Conservation (phyloP, 2,888 invertebrate genomes). For the Leptinotarsa peninsularis region DNA sequence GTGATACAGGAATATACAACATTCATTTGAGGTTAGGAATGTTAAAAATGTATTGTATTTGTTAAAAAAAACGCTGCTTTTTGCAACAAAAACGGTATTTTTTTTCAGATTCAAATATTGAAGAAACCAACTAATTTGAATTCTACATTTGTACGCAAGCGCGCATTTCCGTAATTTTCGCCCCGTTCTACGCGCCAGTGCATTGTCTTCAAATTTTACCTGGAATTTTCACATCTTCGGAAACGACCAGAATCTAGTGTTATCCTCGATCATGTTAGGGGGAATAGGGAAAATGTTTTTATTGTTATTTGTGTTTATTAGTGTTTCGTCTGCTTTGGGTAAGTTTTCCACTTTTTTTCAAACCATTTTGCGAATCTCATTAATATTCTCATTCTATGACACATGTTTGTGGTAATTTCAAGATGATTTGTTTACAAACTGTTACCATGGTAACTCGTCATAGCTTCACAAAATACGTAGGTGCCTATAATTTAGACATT, state of each 20-base stretch:
- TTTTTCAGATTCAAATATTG: constrained; percentile 3
- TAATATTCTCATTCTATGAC: too few relatives aligned
- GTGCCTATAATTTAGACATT: too few relatives aligned
- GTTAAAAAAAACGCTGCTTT: not conserved
- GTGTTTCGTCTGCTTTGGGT: constrained; percentile 40
- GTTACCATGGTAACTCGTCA: constrained; percentile 7
- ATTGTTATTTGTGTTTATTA: constrained; percentile 27
- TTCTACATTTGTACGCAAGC: constrained; percentile 32
- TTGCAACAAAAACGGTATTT: not conserved
- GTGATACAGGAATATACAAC: not conserved
- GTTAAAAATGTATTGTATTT: not conserved
- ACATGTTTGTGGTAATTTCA: too few relatives aligned
- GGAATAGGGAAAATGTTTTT: constrained; percentile 26
- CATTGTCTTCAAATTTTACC: constrained; percentile 40
- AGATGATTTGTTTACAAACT: not conserved
- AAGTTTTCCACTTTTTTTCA: constrained; percentile 27
- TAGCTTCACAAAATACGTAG: not conserved
- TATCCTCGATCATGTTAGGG: constrained; percentile 18
- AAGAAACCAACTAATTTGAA: constrained; percentile 17
- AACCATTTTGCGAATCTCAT: not conserved
- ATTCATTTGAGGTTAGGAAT: constrained; percentile 9
- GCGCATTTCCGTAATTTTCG: constrained; percentile 24
- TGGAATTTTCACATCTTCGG: constrained; percentile 35
- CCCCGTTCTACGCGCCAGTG: constrained; percentile 19
- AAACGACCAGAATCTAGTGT: constrained; percentile 28